Evolutionary conservation across 2,888 invertebrate genomes (phyloP).

Genomic region (Hypomecis atomaria): DNA sequence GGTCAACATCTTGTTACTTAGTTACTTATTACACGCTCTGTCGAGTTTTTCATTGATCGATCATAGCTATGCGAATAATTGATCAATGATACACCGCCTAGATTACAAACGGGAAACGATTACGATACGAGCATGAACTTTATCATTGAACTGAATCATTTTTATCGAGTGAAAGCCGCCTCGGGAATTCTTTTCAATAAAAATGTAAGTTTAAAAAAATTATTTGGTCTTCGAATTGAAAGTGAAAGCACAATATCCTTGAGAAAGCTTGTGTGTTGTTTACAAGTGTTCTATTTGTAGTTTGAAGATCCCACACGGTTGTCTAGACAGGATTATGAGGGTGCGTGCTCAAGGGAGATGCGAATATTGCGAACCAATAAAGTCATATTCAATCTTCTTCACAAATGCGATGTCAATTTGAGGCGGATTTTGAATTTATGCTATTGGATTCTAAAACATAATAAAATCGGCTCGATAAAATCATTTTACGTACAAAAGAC

Average conservation of each 20-base stretch:
- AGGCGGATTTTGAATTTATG: not conserved
- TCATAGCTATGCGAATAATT: slow-evolving; percentile 47
- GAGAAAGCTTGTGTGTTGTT: slow-evolving; percentile 53
- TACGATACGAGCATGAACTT: slow-evolving; percentile 23
- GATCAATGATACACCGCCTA: slow-evolving; percentile 34
- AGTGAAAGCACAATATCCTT: slow-evolving; percentile 51
- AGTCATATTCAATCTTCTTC: slow-evolving; percentile 66
- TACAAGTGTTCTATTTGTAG: slow-evolving; percentile 58
- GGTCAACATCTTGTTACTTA: slow-evolving; percentile 46
- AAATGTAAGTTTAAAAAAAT: slow-evolving; percentile 33
- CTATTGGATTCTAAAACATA: not conserved
- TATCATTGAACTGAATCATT: slow-evolving; percentile 25
- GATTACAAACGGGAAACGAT: slow-evolving; percentile 26
- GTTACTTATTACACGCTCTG: slow-evolving; percentile 50
- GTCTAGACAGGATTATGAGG: slow-evolving; percentile 72
- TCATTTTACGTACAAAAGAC: not conserved
- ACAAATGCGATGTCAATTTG: slow-evolving; percentile 43
- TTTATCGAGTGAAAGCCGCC: slow-evolving; percentile 37
- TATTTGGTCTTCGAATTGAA: slow-evolving; percentile 41
- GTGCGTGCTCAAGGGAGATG: slow-evolving; percentile 63
- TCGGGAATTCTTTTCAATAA: slow-evolving; percentile 33
- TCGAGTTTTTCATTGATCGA: slow-evolving; percentile 44
- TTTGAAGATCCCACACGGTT: slow-evolving; percentile 60
- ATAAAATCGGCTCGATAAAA: not conserved
- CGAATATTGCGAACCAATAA: slow-evolving; percentile 71